These are phyloP conservation scores for Tiphia femorata DNA, from an alignment of 2,888 invertebrate genomes.

Conservation along the genomic window DNA sequence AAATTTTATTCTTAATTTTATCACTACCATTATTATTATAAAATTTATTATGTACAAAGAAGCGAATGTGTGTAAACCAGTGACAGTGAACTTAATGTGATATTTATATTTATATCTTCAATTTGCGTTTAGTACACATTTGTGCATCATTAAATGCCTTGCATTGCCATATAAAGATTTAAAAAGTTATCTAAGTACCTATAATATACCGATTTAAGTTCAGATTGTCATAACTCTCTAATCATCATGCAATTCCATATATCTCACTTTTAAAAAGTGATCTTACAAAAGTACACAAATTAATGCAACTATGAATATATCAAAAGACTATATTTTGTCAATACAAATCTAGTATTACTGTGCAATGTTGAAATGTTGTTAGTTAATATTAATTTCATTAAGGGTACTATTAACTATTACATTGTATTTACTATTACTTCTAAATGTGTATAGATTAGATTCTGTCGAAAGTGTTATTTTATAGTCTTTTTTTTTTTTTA, in stretches of 20 bases:
- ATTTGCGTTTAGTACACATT: conserved; percentile 33
- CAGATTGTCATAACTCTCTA: no score
- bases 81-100: conserved; percentile 45
- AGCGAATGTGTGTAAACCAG: conserved; percentile 16
- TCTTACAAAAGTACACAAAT: conserved; percentile 12
- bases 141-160: conserved; percentile 20
- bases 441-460: conserved; percentile 29
- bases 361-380: conserved; percentile 41
- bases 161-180: conserved; percentile 26
- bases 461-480: conserved; percentile 18
- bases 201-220: no score
- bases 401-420: conserved; percentile 10
- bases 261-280: conserved; percentile 7
- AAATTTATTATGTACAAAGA: conserved; percentile 30
- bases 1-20: conserved; percentile 15
- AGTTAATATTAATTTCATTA: conserved; percentile 33
- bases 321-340: conserved; percentile 37
- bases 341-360: conserved; percentile 40
- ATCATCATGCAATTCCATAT: conserved; percentile 16
- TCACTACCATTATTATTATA: conserved; percentile 29
- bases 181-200: conserved; percentile 14
- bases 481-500: conserved; percentile 24
- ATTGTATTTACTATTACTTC: conserved; percentile 20
- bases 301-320: conserved; percentile 20
- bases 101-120: conserved; percentile 54